Evolutionary conservation across 2,888 invertebrate genomes (phyloP).

Genomic region (Tridacna crocea): DNA sequence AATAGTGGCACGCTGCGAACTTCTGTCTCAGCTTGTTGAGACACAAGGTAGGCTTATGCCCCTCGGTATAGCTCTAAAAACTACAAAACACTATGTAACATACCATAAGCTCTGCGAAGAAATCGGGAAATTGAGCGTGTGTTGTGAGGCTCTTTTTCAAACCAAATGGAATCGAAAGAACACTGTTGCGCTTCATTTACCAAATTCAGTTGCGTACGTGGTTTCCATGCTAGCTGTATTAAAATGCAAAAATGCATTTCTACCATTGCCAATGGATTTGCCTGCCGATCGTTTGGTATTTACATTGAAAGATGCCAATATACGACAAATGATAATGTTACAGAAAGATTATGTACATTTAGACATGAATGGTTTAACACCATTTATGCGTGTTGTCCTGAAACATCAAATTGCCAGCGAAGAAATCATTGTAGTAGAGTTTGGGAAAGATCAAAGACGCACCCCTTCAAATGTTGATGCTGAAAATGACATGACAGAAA

Average conservation of each 20-base stretch:
- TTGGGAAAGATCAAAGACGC: conserved; percentile 17
- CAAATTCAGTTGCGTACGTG: conserved; percentile 68
- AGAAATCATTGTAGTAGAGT: conserved; percentile 51
- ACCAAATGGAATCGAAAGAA: conserved; percentile 21
- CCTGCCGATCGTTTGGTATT: conserved; percentile 71
- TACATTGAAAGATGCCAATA: conserved; percentile 69
- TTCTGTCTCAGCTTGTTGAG: conserved; percentile 47
- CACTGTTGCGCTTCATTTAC: conserved; percentile 65
- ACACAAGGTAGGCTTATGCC: conserved; percentile 51
- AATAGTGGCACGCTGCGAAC: conserved; percentile 4
- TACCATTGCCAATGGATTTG: conserved; percentile 74
- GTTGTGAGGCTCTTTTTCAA: conserved; percentile 22
- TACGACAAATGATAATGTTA: conserved; percentile 58
- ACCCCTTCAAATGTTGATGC: not conserved
- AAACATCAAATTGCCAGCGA: conserved; percentile 39
- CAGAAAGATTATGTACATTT: conserved; percentile 33
- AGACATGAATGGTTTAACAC: conserved; percentile 41
- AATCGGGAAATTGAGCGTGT: conserved; percentile 35
- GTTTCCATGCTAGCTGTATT: conserved; percentile 84
- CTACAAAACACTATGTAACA: conserved; percentile 51
- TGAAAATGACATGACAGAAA: not conserved
- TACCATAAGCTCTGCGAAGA: conserved; percentile 57
- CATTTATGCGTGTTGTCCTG: conserved; percentile 31
- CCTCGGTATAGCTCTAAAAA: conserved; percentile 59
- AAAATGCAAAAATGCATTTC: conserved; percentile 66